phyloP scores from a whole-genome alignment of 2,888 invertebrate species.

The Pyrgus malvae region DNA sequence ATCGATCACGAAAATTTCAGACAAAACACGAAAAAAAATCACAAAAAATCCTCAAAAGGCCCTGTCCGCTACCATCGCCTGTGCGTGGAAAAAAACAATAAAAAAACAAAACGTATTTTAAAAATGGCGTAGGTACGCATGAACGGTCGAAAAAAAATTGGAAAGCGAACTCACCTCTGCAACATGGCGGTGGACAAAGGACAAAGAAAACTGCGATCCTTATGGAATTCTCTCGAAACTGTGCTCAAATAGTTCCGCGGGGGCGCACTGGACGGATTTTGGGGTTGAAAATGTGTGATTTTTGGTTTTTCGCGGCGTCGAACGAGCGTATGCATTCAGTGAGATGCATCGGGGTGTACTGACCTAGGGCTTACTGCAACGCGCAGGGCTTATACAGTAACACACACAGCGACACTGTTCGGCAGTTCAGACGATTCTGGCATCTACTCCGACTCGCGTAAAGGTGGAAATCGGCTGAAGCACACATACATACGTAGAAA shows the following conservation, averaged over 20 bases:
- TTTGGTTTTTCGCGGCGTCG: constrained; percentile 34
- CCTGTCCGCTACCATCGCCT: constrained; percentile 1
- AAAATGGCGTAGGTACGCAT: constrained; percentile 38
- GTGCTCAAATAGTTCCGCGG: background rate
- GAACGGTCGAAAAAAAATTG: constrained; percentile 43
- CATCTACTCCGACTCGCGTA: constrained; percentile 21
- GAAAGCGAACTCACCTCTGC: constrained; percentile 58
- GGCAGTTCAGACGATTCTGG: background rate
- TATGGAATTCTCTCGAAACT: background rate
- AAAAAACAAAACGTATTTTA: constrained; percentile 38
- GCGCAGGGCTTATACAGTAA: constrained; percentile 46
- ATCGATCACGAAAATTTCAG: too few species aligned
- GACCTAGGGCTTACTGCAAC: constrained; percentile 53
- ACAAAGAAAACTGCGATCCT: constrained; percentile 8
- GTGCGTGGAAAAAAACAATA: constrained; percentile 23
- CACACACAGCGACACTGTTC: constrained; percentile 32
- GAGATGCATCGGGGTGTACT: constrained; percentile 49
- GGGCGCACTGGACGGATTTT: constrained; percentile 6
- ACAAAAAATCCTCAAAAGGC: background rate
- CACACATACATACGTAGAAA: constrained; percentile 19
- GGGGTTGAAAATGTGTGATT: constrained; percentile 32
- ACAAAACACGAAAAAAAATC: background rate
- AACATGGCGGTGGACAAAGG: constrained; percentile 60
- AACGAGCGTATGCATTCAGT: constrained; percentile 43
- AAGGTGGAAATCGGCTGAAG: constrained; percentile 9